Evolutionary conservation across 1,140 invertebrate genomes (phyloP).

Genomic region (Littorina saxatilis): DNA sequence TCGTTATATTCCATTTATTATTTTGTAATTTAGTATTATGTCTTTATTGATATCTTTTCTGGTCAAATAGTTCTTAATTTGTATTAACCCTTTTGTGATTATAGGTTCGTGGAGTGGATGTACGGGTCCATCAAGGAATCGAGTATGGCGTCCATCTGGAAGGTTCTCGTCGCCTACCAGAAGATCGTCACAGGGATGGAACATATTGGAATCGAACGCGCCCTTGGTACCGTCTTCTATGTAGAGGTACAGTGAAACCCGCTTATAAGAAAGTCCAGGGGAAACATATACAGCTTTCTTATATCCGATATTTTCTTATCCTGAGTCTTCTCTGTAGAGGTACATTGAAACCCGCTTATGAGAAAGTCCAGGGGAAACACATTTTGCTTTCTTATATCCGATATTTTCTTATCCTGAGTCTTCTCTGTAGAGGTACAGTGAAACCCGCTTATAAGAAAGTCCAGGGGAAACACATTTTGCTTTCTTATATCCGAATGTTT

Average conservation of each 20-base stretch:
- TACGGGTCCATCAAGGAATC: slow-evolving; percentile 56
- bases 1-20: too few relatives aligned
- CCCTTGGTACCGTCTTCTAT: slow-evolving; percentile 60
- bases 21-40: too few relatives aligned
- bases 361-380: background rate
- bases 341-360: background rate
- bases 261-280: too few relatives aligned
- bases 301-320: background rate
- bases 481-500: background rate
- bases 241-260: slow-evolving; percentile 60
- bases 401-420: too few relatives aligned
- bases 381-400: too few relatives aligned
- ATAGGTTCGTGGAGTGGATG: slow-evolving; percentile 53
- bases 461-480: too few relatives aligned
- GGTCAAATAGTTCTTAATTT: too few relatives aligned
- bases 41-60: too few relatives aligned
- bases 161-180: slow-evolving; percentile 63
- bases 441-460: too few relatives aligned
- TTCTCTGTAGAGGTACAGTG: slow-evolving; percentile 61
- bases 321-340: background rate
- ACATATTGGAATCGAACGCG: slow-evolving; percentile 58
- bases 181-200: slow-evolving; percentile 63
- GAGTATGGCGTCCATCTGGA: slow-evolving; percentile 59
- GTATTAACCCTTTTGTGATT: too few relatives aligned
- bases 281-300: background rate